A percentile compares a stretch with the other conserved stretches of the same genome.
phyloP scores from a whole-genome alignment of 2,888 invertebrate species.

The Cyrtodaria siliqua region DNA sequence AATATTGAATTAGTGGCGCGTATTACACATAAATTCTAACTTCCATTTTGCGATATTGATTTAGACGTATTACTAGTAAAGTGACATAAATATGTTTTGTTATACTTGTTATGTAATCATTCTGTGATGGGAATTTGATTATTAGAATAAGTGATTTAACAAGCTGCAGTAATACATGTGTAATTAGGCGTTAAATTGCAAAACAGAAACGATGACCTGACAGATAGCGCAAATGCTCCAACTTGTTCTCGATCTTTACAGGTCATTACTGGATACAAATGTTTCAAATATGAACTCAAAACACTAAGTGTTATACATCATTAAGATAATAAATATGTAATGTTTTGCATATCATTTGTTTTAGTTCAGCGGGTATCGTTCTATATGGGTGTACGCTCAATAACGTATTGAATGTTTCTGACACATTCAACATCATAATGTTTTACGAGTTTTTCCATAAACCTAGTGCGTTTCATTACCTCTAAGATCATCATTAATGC shows the following conservation, averaged over 20 bases:
- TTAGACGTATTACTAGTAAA: not conserved
- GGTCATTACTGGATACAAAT: no score
- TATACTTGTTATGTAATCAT: slow-evolving; percentile 21
- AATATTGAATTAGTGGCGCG: slow-evolving; percentile 30
- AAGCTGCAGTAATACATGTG: slow-evolving; percentile 23
- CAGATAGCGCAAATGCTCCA: slow-evolving; percentile 15
- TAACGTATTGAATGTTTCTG: no score
- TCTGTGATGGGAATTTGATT: slow-evolving; percentile 50
- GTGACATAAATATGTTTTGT: not conserved
- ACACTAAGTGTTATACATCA: not conserved
- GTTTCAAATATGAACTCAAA: not conserved
- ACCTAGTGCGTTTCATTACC: slow-evolving; percentile 16
- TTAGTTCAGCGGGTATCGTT: no score
- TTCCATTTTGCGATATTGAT: not conserved
- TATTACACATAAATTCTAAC: slow-evolving; percentile 12
- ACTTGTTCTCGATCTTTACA: no score
- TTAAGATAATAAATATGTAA: no score
- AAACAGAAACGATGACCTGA: slow-evolving; percentile 32
- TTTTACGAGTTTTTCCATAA: slow-evolving; percentile 5
- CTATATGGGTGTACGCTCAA: no score
- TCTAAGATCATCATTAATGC: slow-evolving; percentile 9
- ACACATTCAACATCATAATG: not conserved
- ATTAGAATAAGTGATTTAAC: slow-evolving; percentile 52
- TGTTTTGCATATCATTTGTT: no score
- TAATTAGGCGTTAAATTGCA: slow-evolving; percentile 62